A percentile compares a stretch with the other conserved stretches of the same genome.
phyloP scores from a whole-genome alignment of 2,113 vertebrate genomes.

The Muscicapa adusta region DNA sequence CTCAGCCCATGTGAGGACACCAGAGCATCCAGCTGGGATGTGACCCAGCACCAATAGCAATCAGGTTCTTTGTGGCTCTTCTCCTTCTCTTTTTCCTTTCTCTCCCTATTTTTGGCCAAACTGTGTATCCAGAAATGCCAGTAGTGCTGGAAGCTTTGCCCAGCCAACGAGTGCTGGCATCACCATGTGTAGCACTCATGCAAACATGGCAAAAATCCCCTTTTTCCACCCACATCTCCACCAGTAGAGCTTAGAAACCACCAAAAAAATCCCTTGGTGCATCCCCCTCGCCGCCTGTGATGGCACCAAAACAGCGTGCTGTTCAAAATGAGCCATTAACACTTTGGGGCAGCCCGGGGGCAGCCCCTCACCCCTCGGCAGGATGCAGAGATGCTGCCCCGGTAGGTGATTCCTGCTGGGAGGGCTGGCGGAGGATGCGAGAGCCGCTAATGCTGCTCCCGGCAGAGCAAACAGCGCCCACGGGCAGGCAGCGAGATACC shows the following conservation, averaged over 20 bases:
- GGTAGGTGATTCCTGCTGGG: neutral
- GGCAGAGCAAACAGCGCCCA: constrained; percentile 19
- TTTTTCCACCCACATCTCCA: neutral
- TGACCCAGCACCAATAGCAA: neutral
- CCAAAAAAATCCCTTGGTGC: fast-evolving
- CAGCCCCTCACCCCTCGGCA: neutral
- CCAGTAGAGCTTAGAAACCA: neutral
- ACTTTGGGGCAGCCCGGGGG: neutral
- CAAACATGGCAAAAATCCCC: neutral
- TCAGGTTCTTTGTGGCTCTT: neutral
- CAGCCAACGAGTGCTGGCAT: fast-evolving
- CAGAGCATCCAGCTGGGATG: neutral
- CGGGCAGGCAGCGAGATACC: neutral
- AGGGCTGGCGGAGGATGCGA: neutral
- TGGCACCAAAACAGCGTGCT: neutral
- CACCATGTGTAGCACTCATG: fast-evolving
- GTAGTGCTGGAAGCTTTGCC: neutral
- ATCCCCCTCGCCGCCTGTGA: fast-evolving
- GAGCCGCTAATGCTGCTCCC: neutral
- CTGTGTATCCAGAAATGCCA: neutral
- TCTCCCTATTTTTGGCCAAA: neutral
- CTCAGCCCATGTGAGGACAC: fast-evolving
- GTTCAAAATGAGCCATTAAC: neutral
- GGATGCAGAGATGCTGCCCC: neutral
- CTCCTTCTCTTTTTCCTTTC: neutral